Evolutionary conservation across 2,888 invertebrate species (phyloP), one percentile per base, ranked within the genome.

Genomic region (Ernsta delagoae): DNA sequence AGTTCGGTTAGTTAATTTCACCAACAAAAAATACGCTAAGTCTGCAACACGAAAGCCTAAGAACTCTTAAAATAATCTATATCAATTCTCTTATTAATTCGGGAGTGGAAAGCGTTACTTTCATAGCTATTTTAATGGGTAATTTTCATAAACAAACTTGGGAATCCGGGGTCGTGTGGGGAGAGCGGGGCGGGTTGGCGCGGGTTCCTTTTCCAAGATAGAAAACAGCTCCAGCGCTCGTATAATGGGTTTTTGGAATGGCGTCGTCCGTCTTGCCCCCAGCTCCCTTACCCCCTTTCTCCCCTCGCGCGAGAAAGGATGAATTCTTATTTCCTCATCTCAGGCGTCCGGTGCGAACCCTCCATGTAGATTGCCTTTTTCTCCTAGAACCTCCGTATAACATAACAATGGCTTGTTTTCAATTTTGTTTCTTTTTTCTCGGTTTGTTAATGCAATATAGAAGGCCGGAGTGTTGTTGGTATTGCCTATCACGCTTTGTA

Each of bases 171-270:
- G 24, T 24, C 24, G 24, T 1, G 24, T 24, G 24, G 24, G 24
- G 24, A 24, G 24, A 24, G 24, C 24, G 24, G 24, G 24, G 24
- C 24, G 24, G 24, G 24, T 24, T 24, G 24, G 24, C 24, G 24
- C 24, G 24, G 86, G 84, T 85, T 92, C 93, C 85, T 86, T 86
- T 89, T 36, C 90, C 92, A 87, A 93, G 87, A 88, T 89, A 92
- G 89, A 94, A 94, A 94, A 94, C 95, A 94, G 94, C 94, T 93
- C 94, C 90, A 88, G 94, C 90, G 94, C 94, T 94, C 93, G 95
- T 94, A 94, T 95, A 95, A 95, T 95, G 95, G 95, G 94, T 94
- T 94, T 94, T 94, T 94, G 95, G 95, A 95, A 95, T 95, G 94
- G 94, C 95, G 94, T 94, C 95, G 94, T 95, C 94, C 95, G 94